Conservation (phyloP, 2,797 vertebrate genomes). For the Glyptemys insculpta region DNA sequence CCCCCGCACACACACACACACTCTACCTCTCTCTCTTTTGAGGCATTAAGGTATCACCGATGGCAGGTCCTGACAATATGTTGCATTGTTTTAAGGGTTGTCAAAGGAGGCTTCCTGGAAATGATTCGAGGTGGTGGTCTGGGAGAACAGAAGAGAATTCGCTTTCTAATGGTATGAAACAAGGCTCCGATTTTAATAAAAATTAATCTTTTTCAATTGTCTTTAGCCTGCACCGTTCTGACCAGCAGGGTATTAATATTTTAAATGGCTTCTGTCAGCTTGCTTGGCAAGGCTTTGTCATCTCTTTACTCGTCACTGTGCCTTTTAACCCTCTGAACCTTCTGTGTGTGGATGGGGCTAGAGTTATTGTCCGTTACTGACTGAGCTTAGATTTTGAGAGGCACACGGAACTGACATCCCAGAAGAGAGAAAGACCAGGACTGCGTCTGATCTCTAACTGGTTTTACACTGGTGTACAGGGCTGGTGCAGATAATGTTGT, state of each 20-base stretch:
- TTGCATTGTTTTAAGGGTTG: neutral
- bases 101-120: conserved; percentile 17
- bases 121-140: neutral
- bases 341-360: fast-evolving
- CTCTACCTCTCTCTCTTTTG: neutral
- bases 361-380: neutral
- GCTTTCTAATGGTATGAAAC: conserved; percentile 56
- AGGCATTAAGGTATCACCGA: conserved; percentile 23
- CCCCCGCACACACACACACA: fast-evolving
- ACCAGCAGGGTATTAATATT: conserved; percentile 37
- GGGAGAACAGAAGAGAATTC: conserved; percentile 46
- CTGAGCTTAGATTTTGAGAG: neutral
- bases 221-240: conserved; percentile 47
- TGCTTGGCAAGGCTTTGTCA: conserved; percentile 38
- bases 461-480: neutral
- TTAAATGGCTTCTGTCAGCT: conserved; percentile 52
- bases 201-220: conserved; percentile 47
- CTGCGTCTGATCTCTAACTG: fast-evolving
- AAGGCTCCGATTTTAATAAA: neutral
- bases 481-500: neutral
- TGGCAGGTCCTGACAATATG: neutral
- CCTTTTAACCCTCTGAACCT: neutral
- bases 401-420: fast-evolving
- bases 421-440: neutral
- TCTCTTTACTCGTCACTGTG: neutral